phyloP scores from a whole-genome alignment of 2,797 vertebrate species.

The Crocidura indochinensis region DNA sequence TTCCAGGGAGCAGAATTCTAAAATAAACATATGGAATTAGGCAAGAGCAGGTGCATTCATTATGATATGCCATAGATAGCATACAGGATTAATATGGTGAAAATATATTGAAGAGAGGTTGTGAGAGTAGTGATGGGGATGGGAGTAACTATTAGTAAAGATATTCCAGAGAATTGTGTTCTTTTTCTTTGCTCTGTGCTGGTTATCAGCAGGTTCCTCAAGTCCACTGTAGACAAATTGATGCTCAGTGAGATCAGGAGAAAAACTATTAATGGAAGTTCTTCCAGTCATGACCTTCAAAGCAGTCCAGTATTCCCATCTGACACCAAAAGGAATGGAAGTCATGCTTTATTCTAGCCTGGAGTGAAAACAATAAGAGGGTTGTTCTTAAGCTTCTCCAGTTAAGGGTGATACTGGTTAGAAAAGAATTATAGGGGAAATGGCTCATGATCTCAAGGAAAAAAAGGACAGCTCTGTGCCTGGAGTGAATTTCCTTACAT shows the following conservation, averaged over 20 bases:
- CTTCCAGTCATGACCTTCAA: not conserved
- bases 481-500: slow-evolving; percentile 18
- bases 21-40: too few relatives aligned
- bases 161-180: not conserved
- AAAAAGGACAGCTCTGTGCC: not conserved
- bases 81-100: not conserved
- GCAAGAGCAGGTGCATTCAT: too few relatives aligned
- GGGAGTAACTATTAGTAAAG: slow-evolving; percentile 12
- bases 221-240: not conserved
- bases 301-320: not conserved
- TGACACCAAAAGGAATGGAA: slow-evolving; percentile 24
- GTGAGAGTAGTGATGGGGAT: not conserved
- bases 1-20: not conserved
- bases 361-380: not conserved
- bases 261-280: slow-evolving; percentile 7
- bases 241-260: not conserved
- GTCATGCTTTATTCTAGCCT: not conserved
- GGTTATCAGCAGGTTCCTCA: not conserved
- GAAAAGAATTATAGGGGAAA: slow-evolving; percentile 31
- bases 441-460: slow-evolving; percentile 7
- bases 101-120: not conserved
- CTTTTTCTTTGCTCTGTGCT: not conserved
- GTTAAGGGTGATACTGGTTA: slow-evolving; percentile 19
- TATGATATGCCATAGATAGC: too few relatives aligned
- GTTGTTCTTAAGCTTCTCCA: not conserved